These are phyloP conservation scores for Pandemis corylana DNA, from an alignment of 2,888 invertebrate genomes.

Conservation along the genomic window DNA sequence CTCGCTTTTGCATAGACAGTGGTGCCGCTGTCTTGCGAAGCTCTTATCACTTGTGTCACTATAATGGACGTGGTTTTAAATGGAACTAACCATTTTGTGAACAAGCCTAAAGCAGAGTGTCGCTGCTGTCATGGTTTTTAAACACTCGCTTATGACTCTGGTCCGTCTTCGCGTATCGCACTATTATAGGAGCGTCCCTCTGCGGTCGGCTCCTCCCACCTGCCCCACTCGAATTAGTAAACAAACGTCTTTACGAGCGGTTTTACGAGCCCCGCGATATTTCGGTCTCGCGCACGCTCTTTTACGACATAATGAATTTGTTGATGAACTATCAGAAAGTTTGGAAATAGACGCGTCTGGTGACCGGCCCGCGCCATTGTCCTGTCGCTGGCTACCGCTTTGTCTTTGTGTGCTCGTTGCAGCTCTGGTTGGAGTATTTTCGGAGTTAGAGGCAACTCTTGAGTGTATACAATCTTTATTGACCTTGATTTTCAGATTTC, in stretches of 20 bases:
- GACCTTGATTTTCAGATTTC: too few species aligned
- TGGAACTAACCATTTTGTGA: background rate
- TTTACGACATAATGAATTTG: conserved; percentile 86
- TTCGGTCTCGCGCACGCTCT: conserved; percentile 81
- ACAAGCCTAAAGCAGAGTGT: background rate
- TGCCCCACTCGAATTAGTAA: conserved; percentile 84
- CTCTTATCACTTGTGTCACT: background rate
- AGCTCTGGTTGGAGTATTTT: background rate
- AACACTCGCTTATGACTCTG: conserved; percentile 14
- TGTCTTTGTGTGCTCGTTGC: background rate
- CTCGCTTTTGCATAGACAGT: background rate
- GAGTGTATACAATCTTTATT: too few species aligned
- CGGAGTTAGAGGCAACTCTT: background rate
- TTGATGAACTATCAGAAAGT: conserved; percentile 85
- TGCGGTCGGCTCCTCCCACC: conserved; percentile 70
- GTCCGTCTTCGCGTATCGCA: conserved; percentile 18
- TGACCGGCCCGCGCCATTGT: conserved; percentile 57
- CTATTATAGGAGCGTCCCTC: conserved; percentile 77
- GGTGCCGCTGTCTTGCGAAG: background rate
- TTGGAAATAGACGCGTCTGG: conserved; percentile 81
- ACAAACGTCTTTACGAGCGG: conserved; percentile 84
- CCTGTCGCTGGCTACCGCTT: background rate
- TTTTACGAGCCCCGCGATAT: conserved; percentile 84
- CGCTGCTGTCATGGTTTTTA: background rate
- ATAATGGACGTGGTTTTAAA: background rate